Percentiles rank a stretch among this genome's conserved stretches.
Conservation (phyloP, 1,140 invertebrate genomes). For the Mercenaria mercenaria region DNA sequence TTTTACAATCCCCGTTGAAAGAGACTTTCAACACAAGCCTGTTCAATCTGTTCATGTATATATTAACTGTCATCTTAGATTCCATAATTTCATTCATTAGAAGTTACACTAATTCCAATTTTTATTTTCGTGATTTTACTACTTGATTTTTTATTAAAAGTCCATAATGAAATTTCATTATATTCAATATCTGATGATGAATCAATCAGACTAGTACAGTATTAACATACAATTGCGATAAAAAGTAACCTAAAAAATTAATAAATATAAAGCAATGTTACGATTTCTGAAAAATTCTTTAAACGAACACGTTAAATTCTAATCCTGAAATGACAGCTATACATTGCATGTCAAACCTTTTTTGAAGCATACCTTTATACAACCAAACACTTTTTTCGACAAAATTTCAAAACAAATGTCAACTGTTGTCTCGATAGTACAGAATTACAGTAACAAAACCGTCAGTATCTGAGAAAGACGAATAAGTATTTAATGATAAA, state of each 20-base stretch:
- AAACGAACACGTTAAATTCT: too few species aligned
- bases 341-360: background rate
- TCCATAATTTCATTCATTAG: too few species aligned
- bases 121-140: background rate
- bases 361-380: background rate
- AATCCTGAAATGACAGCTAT: background rate
- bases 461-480: background rate
- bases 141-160: background rate
- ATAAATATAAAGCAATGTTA: too few species aligned
- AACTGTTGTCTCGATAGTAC: conserved; percentile 6
- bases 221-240: too few species aligned
- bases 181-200: too few species aligned
- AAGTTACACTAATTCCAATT: too few species aligned
- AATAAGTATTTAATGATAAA: conserved; percentile 11
- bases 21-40: conserved; percentile 16
- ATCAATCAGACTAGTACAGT: too few species aligned
- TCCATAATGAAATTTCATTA: too few species aligned
- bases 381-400: background rate
- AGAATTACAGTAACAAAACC: background rate
- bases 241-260: too few species aligned
- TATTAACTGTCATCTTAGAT: background rate
- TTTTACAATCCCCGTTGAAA: conserved; percentile 41
- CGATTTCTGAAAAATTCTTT: too few species aligned
- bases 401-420: background rate
- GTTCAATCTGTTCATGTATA: conserved; percentile 31